A percentile compares a stretch with the other conserved stretches of the same genome.
phyloP scores from a whole-genome alignment of 2,113 vertebrate species.

The Camelus bactrianus region DNA sequence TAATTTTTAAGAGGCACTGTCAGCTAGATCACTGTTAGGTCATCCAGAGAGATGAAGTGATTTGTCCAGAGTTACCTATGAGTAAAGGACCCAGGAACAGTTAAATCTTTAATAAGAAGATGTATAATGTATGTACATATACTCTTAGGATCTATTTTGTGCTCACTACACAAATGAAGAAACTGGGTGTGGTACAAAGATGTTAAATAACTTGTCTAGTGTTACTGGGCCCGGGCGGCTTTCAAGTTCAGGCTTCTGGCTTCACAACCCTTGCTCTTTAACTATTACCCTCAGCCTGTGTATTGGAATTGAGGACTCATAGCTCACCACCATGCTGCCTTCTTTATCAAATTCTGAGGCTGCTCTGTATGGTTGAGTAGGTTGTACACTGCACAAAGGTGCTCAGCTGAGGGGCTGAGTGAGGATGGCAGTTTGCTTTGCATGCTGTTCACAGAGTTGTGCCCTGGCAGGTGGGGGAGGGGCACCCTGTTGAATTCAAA shows the following conservation, averaged over 20 bases:
- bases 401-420: background rate
- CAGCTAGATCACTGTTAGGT: background rate
- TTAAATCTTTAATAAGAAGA: background rate
- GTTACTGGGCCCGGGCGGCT: background rate
- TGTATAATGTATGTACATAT: fast-evolving
- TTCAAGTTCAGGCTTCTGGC: background rate
- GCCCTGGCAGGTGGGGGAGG: background rate
- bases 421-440: background rate
- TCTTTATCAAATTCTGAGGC: background rate
- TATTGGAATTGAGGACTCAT: background rate
- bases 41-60: background rate
- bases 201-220: background rate
- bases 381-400: background rate
- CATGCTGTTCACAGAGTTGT: fast-evolving
- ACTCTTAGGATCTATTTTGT: background rate
- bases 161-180: background rate
- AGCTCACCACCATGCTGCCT: fast-evolving
- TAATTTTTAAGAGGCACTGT: background rate
- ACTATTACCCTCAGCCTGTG: background rate
- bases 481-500: background rate
- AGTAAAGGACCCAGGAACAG: background rate
- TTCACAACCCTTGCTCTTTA: background rate
- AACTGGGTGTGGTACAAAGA: background rate
- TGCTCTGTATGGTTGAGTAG: background rate
- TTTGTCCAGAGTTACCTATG: background rate